Evolutionary conservation across 2,888 invertebrate genomes (phyloP).

Genomic region (Auanema sp.): DNA sequence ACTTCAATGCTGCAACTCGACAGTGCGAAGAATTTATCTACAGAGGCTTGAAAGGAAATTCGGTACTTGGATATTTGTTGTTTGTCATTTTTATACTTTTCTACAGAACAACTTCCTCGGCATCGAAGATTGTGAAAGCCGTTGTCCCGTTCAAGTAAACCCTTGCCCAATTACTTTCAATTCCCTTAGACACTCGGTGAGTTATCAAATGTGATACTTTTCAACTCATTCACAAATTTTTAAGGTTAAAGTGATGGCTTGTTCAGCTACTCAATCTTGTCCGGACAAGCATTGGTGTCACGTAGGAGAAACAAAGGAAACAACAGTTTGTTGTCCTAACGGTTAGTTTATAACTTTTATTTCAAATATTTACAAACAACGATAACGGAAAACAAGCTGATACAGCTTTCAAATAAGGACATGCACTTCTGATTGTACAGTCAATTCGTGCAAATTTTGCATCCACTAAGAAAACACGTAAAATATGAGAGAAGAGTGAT

Average conservation of each 20-base stretch:
- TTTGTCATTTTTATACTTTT: neutral
- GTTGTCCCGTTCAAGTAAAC: conserved; percentile 54
- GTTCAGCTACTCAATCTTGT: conserved; percentile 44
- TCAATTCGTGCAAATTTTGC: neutral
- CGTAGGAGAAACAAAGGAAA: conserved; percentile 49
- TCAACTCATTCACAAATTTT: too few relatives aligned
- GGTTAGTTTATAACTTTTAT: conserved; percentile 33
- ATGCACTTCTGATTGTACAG: too few relatives aligned
- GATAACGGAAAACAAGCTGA: too few relatives aligned
- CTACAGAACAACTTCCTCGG: conserved; percentile 57
- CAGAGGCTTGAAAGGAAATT: conserved; percentile 55
- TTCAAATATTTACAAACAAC: neutral
- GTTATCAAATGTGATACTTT: too few relatives aligned
- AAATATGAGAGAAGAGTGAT: conserved; percentile 1
- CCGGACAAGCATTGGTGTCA: conserved; percentile 60
- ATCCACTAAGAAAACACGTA: neutral
- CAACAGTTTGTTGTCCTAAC: conserved; percentile 61
- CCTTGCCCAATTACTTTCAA: conserved; percentile 50
- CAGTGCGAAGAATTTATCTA: conserved; percentile 54
- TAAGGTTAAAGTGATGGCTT: conserved; percentile 32
- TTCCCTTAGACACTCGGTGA: conserved; percentile 28
- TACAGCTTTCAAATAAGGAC: too few relatives aligned
- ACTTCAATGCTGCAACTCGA: conserved; percentile 47
- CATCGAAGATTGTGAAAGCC: conserved; percentile 42
- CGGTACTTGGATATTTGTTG: conserved; percentile 25